phyloP scores from a whole-genome alignment of 2,113 vertebrate species.

The Petroica traversi region DNA sequence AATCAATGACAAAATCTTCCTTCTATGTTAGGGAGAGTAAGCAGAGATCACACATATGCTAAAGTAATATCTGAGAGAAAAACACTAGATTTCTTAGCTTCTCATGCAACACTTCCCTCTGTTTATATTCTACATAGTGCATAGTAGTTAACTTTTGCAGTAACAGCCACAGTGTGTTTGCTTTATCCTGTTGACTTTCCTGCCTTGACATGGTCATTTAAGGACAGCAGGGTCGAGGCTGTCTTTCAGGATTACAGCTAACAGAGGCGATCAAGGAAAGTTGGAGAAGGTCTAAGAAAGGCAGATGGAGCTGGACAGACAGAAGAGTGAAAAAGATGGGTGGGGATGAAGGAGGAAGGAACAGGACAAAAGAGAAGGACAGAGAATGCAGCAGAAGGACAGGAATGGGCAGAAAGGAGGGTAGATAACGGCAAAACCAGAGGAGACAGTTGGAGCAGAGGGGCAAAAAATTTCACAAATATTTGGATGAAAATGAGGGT shows the following conservation, averaged over 20 bases:
- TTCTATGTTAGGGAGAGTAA: not conserved
- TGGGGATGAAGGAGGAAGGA: not conserved
- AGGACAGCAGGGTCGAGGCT: not conserved
- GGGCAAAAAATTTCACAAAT: not conserved
- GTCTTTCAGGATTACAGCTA: not conserved
- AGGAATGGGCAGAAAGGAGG: not conserved
- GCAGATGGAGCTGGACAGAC: accelerated
- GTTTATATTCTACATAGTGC: not conserved
- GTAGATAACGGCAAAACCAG: not conserved
- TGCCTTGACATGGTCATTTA: not conserved
- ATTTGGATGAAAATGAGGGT: not conserved
- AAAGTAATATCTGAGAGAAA: not conserved
- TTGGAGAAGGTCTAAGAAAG: not conserved
- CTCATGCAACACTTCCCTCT: not conserved
- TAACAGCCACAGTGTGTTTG: not conserved
- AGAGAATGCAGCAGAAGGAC: not conserved
- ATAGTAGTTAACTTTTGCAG: not conserved
- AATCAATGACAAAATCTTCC: not conserved
- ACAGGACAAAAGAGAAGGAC: not conserved
- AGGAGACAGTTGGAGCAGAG: accelerated
- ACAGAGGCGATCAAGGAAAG: not conserved
- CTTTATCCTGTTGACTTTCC: not conserved
- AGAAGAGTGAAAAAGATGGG: not conserved
- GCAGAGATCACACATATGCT: not conserved
- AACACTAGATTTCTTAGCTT: not conserved